Conservation (phyloP, 1,140 invertebrate genomes). For the Orius laevigatus region DNA sequence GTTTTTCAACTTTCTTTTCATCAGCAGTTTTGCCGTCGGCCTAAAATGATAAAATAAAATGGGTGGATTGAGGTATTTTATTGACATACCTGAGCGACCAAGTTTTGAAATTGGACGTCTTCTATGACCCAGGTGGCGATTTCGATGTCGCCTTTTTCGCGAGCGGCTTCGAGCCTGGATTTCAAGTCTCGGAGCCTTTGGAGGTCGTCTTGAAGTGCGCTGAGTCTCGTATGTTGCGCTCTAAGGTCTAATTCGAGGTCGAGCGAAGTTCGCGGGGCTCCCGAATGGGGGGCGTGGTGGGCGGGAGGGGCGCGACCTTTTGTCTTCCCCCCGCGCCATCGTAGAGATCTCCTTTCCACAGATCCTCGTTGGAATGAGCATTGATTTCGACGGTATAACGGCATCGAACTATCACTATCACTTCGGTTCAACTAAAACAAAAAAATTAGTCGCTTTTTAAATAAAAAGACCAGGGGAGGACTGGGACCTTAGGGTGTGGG, state of each 20-base stretch:
- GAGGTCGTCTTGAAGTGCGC: constrained; percentile 70
- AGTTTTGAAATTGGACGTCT: constrained; percentile 65
- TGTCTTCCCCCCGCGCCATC: constrained; percentile 36
- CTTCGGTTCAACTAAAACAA: constrained; percentile 71
- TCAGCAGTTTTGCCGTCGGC: constrained; percentile 43
- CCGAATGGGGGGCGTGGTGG: constrained; percentile 7
- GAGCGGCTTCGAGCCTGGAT: constrained; percentile 37
- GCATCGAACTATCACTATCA: constrained; percentile 93
- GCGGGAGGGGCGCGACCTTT: constrained; percentile 11
- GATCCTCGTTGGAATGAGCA: constrained; percentile 76
- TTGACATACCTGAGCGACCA: constrained; percentile 42
- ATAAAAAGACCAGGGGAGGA: too few species aligned
- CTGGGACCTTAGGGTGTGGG: too few species aligned
- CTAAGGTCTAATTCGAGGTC: constrained; percentile 83
- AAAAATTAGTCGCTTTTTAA: too few species aligned
- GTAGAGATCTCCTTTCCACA: constrained; percentile 68
- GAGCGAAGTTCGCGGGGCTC: constrained; percentile 56
- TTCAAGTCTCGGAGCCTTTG: constrained; percentile 64
- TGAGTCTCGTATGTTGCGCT: constrained; percentile 68
- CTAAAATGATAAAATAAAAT: constrained; percentile 16
- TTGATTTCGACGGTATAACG: constrained; percentile 50
- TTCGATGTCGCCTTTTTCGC: constrained; percentile 57
- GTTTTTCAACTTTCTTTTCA: constrained; percentile 60
- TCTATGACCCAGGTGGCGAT: constrained; percentile 70
- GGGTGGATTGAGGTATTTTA: neutral